Evolutionary conservation across 2,888 invertebrate species (phyloP).

Genomic region (Tridacna gigas): DNA sequence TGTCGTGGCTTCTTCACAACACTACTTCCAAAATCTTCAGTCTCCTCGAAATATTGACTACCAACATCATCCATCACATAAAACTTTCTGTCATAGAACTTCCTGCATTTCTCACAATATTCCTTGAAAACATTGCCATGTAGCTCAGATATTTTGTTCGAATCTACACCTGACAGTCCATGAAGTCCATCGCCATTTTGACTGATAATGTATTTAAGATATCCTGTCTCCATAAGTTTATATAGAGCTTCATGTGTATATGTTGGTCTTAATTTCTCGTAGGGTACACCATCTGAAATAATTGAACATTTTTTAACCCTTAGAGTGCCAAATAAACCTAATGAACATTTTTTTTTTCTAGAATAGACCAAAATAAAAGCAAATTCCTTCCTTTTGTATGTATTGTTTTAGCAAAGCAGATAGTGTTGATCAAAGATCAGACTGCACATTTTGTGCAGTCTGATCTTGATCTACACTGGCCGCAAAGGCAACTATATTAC

Average conservation of each 20-base stretch:
- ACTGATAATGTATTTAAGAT: constrained; percentile 77
- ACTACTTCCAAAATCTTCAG: constrained; percentile 75
- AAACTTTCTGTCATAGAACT: constrained; percentile 69
- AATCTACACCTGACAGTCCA: constrained; percentile 72
- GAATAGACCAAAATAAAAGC: no score
- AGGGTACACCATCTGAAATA: constrained; percentile 71
- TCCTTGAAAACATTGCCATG: constrained; percentile 82
- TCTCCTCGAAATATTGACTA: constrained; percentile 79
- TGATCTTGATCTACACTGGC: no score
- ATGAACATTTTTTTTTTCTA: no score
- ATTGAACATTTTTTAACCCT: no score
- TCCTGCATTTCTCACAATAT: constrained; percentile 75
- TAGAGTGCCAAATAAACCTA: no score
- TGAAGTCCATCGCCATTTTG: constrained; percentile 83
- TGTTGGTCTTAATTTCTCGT: constrained; percentile 79
- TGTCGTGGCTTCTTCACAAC: constrained; percentile 71
- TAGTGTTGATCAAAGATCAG: no score
- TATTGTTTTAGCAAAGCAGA: no score
- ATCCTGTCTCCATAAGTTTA: constrained; percentile 69
- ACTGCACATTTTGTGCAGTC: no score
- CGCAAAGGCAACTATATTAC: no score
- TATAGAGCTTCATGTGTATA: constrained; percentile 80
- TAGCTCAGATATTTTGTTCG: constrained; percentile 75
- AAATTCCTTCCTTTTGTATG: no score
- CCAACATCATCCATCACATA: constrained; percentile 78